Evolutionary conservation across 1,140 invertebrate species (phyloP).

Genomic region (Cherax quadricarinatus): DNA sequence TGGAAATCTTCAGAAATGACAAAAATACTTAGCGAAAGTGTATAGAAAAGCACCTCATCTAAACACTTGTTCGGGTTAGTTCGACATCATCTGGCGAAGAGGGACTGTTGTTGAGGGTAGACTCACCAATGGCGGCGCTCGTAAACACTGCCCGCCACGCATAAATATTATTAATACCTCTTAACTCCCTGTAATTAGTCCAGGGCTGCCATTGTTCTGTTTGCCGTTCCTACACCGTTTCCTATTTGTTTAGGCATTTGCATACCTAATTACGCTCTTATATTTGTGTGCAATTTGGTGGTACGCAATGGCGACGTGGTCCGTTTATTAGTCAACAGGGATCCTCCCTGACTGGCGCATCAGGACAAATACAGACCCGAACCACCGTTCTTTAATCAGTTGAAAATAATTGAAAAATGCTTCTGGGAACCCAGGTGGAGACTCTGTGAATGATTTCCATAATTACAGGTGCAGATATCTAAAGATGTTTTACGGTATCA

Average conservation of each 20-base stretch:
- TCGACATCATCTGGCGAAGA: not conserved
- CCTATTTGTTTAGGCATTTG: slow-evolving; percentile 63
- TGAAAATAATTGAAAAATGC: slow-evolving; percentile 23
- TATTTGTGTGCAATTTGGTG: slow-evolving; percentile 38
- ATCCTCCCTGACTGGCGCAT: not conserved
- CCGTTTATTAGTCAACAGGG: not conserved
- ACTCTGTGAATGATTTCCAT: not conserved
- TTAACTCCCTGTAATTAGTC: slow-evolving; percentile 48
- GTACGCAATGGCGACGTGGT: slow-evolving; percentile 43
- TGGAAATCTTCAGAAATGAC: not conserved
- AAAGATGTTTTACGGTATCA: not conserved
- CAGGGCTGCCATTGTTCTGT: slow-evolving; percentile 45
- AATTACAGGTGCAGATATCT: not conserved
- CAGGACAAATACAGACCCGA: not conserved
- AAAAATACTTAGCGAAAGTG: not conserved
- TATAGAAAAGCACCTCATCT: not conserved
- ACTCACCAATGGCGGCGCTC: slow-evolving; percentile 53
- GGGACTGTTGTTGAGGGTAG: not conserved
- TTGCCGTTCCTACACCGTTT: slow-evolving; percentile 42
- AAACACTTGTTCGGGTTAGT: slow-evolving; percentile 10
- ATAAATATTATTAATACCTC: slow-evolving; percentile 70
- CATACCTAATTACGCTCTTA: slow-evolving; percentile 55
- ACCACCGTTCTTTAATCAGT: not conserved
- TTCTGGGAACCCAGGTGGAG: not conserved
- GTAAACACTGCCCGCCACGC: slow-evolving; percentile 50